Conservation (phyloP, 2,113 vertebrate genomes). For the Quiscalus mexicanus region DNA sequence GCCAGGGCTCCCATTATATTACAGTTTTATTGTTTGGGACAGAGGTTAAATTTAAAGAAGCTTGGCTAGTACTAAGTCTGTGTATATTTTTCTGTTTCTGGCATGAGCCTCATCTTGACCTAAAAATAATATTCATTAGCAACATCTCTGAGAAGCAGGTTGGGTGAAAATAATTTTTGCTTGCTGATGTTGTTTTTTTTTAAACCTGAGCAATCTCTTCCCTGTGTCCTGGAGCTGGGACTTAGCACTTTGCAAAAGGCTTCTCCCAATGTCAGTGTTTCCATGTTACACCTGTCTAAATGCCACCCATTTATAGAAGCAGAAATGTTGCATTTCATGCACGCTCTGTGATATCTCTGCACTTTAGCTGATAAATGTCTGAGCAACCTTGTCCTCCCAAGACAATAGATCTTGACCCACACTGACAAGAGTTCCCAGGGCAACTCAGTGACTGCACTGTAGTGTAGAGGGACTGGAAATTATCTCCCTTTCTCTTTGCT, state of each 20-base stretch:
- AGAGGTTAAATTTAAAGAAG: not conserved
- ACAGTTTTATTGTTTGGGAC: not conserved
- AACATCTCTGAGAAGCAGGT: not conserved
- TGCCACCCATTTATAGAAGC: not conserved
- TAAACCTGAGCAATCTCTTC: not conserved
- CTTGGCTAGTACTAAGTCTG: not conserved
- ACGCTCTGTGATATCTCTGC: not conserved
- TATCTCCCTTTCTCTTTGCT: not conserved
- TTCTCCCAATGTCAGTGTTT: not conserved
- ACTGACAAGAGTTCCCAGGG: not conserved
- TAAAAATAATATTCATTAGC: not conserved
- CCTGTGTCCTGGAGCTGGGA: not conserved
- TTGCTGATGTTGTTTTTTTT: not conserved
- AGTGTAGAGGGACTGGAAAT: not conserved
- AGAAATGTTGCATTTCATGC: not conserved
- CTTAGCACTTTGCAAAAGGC: not conserved
- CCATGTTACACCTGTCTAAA: not conserved
- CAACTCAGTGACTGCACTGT: fast-evolving
- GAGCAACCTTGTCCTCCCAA: not conserved
- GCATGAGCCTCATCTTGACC: not conserved
- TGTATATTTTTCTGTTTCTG: not conserved
- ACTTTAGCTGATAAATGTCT: not conserved
- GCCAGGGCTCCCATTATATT: not conserved
- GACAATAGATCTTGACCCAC: not conserved
- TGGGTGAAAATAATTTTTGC: not conserved